Conservation (phyloP, 2,797 vertebrate genomes). For the Eulemur albifrons region DNA sequence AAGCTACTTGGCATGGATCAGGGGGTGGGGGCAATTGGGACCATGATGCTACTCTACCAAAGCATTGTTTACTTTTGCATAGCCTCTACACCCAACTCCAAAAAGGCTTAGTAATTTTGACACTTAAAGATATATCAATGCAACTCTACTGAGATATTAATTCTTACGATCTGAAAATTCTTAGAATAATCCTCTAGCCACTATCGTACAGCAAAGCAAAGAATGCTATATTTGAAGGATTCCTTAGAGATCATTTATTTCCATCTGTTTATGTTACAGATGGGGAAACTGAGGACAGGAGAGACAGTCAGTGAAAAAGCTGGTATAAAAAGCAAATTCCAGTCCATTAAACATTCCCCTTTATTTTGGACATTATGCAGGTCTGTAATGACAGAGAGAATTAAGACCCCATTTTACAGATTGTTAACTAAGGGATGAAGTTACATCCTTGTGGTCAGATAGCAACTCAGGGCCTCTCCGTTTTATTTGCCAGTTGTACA, state of each 20-base stretch:
- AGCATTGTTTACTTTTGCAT: background rate
- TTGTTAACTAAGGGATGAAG: slow-evolving; percentile 12
- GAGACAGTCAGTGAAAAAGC: background rate
- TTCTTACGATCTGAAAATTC: background rate
- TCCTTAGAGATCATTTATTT: background rate
- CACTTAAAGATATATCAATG: background rate
- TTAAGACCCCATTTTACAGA: slow-evolving; percentile 34
- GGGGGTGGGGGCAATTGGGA: background rate
- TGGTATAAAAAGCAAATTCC: background rate
- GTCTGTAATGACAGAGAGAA: background rate
- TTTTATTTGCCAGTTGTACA: background rate
- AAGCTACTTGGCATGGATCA: rapidly evolving
- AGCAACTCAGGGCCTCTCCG: background rate
- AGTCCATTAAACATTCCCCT: background rate
- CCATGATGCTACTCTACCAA: background rate
- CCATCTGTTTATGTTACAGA: background rate
- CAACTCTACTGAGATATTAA: background rate
- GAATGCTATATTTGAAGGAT: background rate
- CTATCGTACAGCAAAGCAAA: background rate
- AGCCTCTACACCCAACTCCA: background rate
- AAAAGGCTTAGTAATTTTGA: background rate
- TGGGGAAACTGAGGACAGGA: background rate
- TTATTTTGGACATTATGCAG: background rate
- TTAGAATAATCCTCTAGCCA: background rate
- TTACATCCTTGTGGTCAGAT: background rate